phyloP scores from a whole-genome alignment of 2,797 vertebrate genomes.

The Sebastiscus albofasciatus region DNA sequence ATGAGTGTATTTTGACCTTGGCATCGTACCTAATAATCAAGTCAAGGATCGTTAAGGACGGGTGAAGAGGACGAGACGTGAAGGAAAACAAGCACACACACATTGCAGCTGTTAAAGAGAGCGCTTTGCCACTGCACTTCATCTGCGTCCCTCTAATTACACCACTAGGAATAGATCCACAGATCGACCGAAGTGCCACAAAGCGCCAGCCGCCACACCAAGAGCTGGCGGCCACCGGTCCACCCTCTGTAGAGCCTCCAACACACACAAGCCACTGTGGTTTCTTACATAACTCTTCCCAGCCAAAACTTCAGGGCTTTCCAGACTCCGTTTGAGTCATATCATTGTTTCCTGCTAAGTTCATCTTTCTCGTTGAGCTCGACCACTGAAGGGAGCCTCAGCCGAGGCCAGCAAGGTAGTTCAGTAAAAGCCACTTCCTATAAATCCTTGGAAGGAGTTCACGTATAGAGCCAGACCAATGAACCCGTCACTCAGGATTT shows the following conservation, averaged over 20 bases:
- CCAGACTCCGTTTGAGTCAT: constrained; percentile 63
- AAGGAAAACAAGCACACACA: constrained; percentile 86
- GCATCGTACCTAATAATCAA: constrained; percentile 89
- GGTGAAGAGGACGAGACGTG: constrained; percentile 81
- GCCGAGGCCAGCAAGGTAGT: constrained; percentile 29
- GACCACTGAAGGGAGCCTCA: constrained; percentile 45
- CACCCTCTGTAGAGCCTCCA: constrained; percentile 70
- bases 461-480: constrained; percentile 36
- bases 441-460: constrained; percentile 42
- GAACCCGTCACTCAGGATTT: constrained; percentile 57
- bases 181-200: constrained; percentile 68
- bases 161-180: constrained; percentile 81
- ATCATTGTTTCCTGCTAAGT: constrained; percentile 68
- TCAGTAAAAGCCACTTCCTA: constrained; percentile 47
- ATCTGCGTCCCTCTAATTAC: constrained; percentile 85
- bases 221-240: constrained; percentile 62
- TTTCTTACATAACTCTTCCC: constrained; percentile 73
- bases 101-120: constrained; percentile 87
- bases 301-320: constrained; percentile 65
- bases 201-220: constrained; percentile 74
- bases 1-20: constrained; percentile 86
- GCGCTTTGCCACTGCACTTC: constrained; percentile 82
- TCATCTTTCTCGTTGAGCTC: constrained; percentile 49
- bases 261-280: constrained; percentile 69
- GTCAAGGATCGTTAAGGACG: constrained; percentile 82